A percentile compares a stretch with the other conserved stretches of the same genome.
Evolutionary conservation across 2,113 vertebrate genomes (phyloP).

Genomic region (Hippopotamus amphibius): DNA sequence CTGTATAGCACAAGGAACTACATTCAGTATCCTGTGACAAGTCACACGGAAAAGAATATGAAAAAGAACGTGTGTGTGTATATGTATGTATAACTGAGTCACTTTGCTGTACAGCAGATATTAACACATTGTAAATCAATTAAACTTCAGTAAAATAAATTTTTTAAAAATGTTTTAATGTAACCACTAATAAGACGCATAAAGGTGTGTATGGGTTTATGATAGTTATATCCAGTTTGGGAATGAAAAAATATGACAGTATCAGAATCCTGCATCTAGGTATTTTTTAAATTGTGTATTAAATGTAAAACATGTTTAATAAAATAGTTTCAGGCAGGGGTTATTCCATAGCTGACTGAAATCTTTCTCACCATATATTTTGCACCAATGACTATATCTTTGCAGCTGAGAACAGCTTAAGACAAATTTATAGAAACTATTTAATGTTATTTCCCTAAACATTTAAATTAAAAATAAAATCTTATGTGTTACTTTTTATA

Average conservation of each 20-base stretch:
- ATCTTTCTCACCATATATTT: not conserved
- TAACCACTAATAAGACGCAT: not conserved
- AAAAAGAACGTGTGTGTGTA: not conserved
- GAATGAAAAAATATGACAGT: not conserved
- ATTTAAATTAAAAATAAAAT: constrained; percentile 42
- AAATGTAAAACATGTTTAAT: not conserved
- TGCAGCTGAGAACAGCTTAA: constrained; percentile 16
- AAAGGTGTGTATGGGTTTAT: not conserved
- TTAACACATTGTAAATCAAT: not conserved
- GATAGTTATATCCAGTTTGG: not conserved
- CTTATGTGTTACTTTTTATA: constrained; percentile 10
- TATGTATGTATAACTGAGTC: not conserved
- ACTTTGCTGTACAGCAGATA: not conserved
- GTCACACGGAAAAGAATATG: not conserved
- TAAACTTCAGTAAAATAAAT: not conserved
- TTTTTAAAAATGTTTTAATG: not conserved
- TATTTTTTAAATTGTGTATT: not conserved
- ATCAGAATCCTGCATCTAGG: not conserved
- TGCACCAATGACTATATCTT: not conserved
- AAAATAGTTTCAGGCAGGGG: constrained; percentile 24
- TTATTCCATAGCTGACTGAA: not conserved
- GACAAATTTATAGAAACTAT: not conserved
- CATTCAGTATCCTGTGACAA: not conserved
- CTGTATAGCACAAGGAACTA: not conserved
- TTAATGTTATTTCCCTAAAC: not conserved